Percentiles rank a stretch among this genome's conserved stretches.
Evolutionary conservation across 2,888 invertebrate species (phyloP).

Genomic region (Leptogaster cylindrica): DNA sequence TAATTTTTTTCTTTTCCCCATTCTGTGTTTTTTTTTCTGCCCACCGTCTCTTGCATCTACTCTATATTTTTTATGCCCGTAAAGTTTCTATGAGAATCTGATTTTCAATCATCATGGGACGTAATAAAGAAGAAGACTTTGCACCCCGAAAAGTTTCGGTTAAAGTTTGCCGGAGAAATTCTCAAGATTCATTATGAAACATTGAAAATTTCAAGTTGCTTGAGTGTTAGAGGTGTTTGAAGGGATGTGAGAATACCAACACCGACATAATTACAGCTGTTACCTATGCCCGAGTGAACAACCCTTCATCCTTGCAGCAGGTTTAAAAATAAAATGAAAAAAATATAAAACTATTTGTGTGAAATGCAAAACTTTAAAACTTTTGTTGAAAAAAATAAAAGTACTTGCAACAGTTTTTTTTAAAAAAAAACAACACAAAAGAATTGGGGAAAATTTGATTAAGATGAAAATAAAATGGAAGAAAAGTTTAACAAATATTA

Average conservation of each 20-base stretch:
- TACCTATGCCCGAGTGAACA: no score
- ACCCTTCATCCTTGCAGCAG: background rate
- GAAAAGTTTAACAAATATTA: no score
- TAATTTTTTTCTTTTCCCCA: slow-evolving; percentile 10
- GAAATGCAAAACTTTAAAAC: background rate
- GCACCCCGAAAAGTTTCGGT: background rate
- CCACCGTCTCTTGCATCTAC: background rate
- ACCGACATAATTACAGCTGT: no score
- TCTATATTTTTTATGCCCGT: no score
- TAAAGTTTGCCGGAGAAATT: background rate
- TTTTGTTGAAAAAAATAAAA: no score
- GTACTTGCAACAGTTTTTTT: no score
- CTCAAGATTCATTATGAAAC: slow-evolving; percentile 26
- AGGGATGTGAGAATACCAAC: background rate
- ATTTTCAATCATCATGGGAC: slow-evolving; percentile 31
- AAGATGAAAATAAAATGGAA: no score
- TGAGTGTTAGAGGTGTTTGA: slow-evolving; percentile 16
- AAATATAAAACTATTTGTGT: background rate
- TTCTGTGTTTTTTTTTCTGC: background rate
- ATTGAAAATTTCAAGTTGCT: slow-evolving; percentile 23
- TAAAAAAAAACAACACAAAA: no score
- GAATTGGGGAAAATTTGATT: no score
- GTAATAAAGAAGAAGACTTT: slow-evolving; percentile 29
- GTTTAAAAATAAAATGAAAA: no score
- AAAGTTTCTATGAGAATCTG: slow-evolving; percentile 14